Evolutionary conservation across 2,888 invertebrate species (phyloP), one percentile per base, ranked within the genome.

Genomic region (Leptinotarsa juncta): DNA sequence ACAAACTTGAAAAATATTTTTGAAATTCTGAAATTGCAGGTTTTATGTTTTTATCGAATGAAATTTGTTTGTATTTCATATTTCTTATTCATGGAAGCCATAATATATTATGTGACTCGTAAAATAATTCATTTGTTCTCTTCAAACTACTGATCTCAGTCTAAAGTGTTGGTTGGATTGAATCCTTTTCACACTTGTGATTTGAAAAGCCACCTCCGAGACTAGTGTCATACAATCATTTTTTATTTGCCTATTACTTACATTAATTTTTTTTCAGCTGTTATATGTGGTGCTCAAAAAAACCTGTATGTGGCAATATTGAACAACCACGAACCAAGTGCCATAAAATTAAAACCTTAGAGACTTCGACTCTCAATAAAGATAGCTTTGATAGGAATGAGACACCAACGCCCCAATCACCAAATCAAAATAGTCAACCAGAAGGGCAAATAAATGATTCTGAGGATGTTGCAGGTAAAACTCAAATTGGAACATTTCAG

Each of bases 281-380:
- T 42, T 65, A n/a, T 65, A 42, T 26, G 42, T 15, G 65, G 65
- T 65, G 65, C 65, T 65, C 23, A 23, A 65, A 65, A 23, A 65
- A 65, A 26, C n/a, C 65, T 23, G 32, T 16, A 12, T 26, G 42
- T 65, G 42, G 65, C 26, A 26, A 26, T 65, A 42, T 32, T 65
- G 23, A 26, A 16, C 20, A 60, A 60, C 12, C 16, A 42, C 65
- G 42, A 65, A 26, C 16, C 32, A 26, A 42, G 65, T 15, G 65
- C 15, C 26, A n/a, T 32, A 26, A n/a, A 65, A 65, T 16, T n/a
- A 32, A 65, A 65, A 65, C n/a, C 42, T n/a, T n/a, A 26, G 15
- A 16, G 26, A 23, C 65, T n/a, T 23, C 7, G 65, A 65, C 65
- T 16, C 65, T 23, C 26, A n/a, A n/a, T 65, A 15, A 16, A 32